These are phyloP conservation scores for Deroplatys truncata DNA, from an alignment of 2,888 invertebrate species.

Conservation along the genomic window DNA sequence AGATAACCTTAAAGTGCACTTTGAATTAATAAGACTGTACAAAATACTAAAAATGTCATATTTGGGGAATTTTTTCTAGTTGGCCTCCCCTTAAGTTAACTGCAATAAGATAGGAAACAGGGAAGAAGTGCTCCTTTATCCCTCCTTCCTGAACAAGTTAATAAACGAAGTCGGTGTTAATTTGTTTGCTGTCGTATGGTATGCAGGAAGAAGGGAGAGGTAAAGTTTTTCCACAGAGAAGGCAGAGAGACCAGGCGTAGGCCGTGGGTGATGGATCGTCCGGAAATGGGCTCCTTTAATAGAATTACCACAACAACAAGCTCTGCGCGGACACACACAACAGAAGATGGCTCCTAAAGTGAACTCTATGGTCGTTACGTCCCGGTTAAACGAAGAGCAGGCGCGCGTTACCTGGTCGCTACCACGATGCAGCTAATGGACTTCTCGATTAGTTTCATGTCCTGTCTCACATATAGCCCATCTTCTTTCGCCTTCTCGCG, in stretches of 20 bases:
- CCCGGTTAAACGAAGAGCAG: neutral
- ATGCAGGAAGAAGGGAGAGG: neutral
- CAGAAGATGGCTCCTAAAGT: slow-evolving; percentile 2
- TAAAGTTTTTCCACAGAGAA: neutral
- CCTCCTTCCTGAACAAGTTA: neutral
- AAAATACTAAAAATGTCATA: too few species aligned
- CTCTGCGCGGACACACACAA: neutral
- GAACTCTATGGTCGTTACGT: neutral
- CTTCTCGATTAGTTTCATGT: neutral
- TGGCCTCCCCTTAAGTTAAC: neutral
- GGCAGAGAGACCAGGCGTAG: neutral
- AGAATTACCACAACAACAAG: slow-evolving; percentile 7
- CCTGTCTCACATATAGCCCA: neutral
- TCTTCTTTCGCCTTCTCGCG: neutral
- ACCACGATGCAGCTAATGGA: neutral
- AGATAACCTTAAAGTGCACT: too few species aligned
- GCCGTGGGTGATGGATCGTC: neutral
- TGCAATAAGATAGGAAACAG: neutral
- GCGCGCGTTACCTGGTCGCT: neutral
- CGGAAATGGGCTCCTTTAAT: slow-evolving; percentile 8
- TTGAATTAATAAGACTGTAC: too few species aligned
- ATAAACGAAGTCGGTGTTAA: neutral
- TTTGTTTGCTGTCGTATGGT: neutral
- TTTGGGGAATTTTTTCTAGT: too few species aligned
- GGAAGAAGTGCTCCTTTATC: neutral